Evolutionary conservation across 2,113 vertebrate genomes (phyloP), one percentile per base, ranked within the genome.

Genomic region (Morone saxatilis): DNA sequence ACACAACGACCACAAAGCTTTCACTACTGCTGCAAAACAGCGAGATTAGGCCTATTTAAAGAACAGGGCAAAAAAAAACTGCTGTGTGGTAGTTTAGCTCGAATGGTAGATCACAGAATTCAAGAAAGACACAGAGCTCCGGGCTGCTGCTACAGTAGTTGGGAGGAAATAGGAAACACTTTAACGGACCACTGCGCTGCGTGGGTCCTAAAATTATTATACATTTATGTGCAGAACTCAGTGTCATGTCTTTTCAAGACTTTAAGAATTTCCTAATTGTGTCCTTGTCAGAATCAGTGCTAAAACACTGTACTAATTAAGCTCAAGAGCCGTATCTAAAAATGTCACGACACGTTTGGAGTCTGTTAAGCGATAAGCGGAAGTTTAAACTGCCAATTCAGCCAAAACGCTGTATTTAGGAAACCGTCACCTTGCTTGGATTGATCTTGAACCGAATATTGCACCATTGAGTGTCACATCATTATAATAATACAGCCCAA

Each of bases 351-450:
- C 31, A 31, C 31, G 13, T 47, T 10, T 13, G 45, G 2, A 13
- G 45, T 13, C 45, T 47, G 45, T 13, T 13, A 0, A 50, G 12
- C 20, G 16, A 76, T 12, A 66, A 53, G 2, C 54, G 13, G 5
- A 25, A 4, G 22, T 68, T 48, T 78, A 38, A 53, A 80, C n/a
- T 36, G 56, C 47, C 50, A 11, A 74, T 51, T 31, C 36, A 68
- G 8, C 31, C 36, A n/a, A n/a, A 16, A 50, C 31, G 57, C 22
- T 40, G 6, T 38, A 12, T 61, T 60, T 12, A 53, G 43, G 75
- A 17, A 3, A 16, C 38, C 14, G 10, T 71, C 40, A 56, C 16
- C 2, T 62, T 20, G 36, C 0, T 71, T 36, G 25, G 41, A 25
- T 54, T 62, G 4, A 25, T 50, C 43, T 81, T 11, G 1, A 70